Evolutionary conservation across 1,140 invertebrate species (phyloP).

Genomic region (Melanaphis sacchari): DNA sequence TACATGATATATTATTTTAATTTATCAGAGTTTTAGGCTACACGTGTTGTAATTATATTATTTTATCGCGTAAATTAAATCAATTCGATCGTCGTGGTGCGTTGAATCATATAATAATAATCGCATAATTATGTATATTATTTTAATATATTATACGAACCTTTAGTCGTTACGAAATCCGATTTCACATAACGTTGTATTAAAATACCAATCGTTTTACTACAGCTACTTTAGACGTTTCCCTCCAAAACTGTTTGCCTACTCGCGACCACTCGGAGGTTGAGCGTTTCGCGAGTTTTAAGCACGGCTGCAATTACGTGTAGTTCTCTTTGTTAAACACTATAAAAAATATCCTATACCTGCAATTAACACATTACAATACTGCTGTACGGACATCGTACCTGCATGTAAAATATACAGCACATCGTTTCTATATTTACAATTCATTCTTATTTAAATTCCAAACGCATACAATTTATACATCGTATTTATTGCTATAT

Average conservation of each 20-base stretch:
- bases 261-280: neutral
- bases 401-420: neutral
- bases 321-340: neutral
- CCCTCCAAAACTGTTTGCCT: neutral
- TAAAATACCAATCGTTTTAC: neutral
- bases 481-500: neutral
- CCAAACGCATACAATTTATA: neutral
- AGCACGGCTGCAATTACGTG: neutral
- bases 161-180: neutral
- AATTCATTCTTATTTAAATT: slow-evolving; percentile 6
- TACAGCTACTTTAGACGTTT: neutral
- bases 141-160: neutral
- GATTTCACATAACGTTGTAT: neutral
- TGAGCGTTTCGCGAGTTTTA: neutral
- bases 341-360: neutral
- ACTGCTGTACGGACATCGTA: neutral
- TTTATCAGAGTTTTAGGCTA: neutral
- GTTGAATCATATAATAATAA: neutral
- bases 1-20: neutral
- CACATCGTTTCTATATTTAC: neutral
- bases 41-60: neutral
- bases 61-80: neutral
- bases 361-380: neutral
- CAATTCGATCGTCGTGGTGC: neutral
- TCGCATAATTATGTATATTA: neutral